Conservation (phyloP, 1,140 invertebrate species). For the Meloidogyne hapla region DNA sequence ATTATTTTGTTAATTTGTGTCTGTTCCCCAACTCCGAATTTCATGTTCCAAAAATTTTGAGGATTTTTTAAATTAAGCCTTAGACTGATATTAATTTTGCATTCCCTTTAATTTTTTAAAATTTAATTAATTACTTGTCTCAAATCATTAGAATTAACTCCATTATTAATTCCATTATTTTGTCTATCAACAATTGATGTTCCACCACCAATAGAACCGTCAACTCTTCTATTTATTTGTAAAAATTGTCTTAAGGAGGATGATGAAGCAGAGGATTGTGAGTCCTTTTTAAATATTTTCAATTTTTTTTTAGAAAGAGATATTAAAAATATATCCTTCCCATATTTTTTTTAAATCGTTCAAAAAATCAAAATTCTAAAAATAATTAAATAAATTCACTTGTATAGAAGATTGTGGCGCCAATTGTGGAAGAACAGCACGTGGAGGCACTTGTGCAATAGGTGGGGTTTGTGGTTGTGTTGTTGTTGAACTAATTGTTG, state of each 20-base stretch:
- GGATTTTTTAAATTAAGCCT: too few relatives aligned
- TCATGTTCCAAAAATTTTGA: too few relatives aligned
- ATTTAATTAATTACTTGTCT: background rate
- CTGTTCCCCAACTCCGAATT: too few relatives aligned
- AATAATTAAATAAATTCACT: background rate
- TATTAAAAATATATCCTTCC: too few relatives aligned
- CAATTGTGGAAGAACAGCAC: slow-evolving; percentile 23
- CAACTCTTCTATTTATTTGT: slow-evolving; percentile 21
- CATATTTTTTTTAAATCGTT: too few relatives aligned
- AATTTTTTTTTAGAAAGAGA: too few relatives aligned
- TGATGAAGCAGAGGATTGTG: background rate
- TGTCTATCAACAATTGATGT: slow-evolving; percentile 17
- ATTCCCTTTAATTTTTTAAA: background rate
- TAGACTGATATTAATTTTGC: too few relatives aligned
- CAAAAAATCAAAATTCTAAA: background rate
- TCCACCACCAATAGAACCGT: slow-evolving; percentile 1
- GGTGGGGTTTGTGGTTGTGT: background rate
- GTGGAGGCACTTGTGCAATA: background rate
- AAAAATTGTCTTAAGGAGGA: background rate
- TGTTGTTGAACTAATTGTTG: slow-evolving; percentile 27
- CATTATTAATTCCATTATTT: slow-evolving; percentile 4
- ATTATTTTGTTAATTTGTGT: slow-evolving; percentile 1
- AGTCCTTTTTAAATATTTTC: too few relatives aligned
- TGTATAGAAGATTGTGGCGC: background rate
- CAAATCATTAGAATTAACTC: background rate